Conservation (phyloP, 2,797 vertebrate species). For the Tadarida brasiliensis region DNA sequence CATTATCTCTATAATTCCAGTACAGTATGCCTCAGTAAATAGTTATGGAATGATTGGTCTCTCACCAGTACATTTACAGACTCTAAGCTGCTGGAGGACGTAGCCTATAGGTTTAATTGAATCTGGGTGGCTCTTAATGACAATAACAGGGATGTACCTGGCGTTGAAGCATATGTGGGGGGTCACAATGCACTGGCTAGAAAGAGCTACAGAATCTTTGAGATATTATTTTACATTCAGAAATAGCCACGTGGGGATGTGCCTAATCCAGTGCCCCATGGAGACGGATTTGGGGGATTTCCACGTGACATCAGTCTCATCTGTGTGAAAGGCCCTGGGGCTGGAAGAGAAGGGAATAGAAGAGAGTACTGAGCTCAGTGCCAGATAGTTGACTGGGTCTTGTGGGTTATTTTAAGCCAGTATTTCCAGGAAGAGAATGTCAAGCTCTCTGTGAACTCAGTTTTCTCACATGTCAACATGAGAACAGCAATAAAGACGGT, state of each 20-base stretch:
- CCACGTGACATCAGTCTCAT: slow-evolving; percentile 1
- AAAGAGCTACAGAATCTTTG: not conserved
- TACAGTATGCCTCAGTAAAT: not conserved
- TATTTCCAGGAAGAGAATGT: slow-evolving; percentile 69
- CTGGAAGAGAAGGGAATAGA: not conserved
- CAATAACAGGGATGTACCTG: not conserved
- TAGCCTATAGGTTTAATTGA: not conserved
- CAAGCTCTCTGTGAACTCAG: slow-evolving; percentile 47
- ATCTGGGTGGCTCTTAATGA: not conserved
- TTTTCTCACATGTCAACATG: slow-evolving; percentile 69
- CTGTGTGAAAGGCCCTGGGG: not conserved
- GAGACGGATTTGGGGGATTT: slow-evolving; percentile 51
- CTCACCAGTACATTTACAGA: not conserved
- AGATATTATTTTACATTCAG: not conserved
- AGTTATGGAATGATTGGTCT: not conserved
- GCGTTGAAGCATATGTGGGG: not conserved
- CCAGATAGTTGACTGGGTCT: not conserved
- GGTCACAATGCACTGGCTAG: not conserved
- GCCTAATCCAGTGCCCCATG: not conserved
- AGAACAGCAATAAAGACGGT: slow-evolving; percentile 53
- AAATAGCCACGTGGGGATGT: not conserved
- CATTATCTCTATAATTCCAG: not conserved
- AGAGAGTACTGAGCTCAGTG: not conserved
- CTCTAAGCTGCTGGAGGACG: not conserved
- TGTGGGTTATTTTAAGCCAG: slow-evolving; percentile 60